Conservation (phyloP, 1,140 invertebrate species). For the Habropoda laboriosa region DNA sequence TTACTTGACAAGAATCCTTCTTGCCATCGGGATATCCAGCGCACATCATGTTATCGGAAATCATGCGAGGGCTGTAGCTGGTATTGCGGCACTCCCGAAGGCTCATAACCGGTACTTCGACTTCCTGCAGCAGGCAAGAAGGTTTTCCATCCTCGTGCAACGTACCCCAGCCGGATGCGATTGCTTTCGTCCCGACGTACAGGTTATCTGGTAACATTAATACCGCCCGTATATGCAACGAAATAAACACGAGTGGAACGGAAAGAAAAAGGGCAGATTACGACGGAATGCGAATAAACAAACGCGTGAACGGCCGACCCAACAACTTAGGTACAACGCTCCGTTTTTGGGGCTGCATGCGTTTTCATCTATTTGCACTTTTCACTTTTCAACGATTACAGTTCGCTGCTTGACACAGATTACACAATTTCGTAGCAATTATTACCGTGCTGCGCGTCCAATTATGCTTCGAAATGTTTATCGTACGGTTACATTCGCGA, state of each 20-base stretch:
- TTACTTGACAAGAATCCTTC: conserved; percentile 93
- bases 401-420: background rate
- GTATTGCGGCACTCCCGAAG: conserved; percentile 89
- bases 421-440: background rate
- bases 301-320: background rate
- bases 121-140: conserved; percentile 90
- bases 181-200: conserved; percentile 87
- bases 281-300: background rate
- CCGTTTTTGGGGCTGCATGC: background rate
- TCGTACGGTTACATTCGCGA: conserved; percentile 36
- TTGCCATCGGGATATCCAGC: conserved; percentile 90
- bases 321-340: background rate
- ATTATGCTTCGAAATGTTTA: conserved; percentile 13
- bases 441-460: background rate
- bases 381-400: too few species aligned
- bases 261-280: background rate
- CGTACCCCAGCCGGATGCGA: conserved; percentile 93
- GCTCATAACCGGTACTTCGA: conserved; percentile 91
- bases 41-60: conserved; percentile 93
- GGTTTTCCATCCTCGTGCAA: conserved; percentile 90
- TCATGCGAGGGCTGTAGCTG: conserved; percentile 89
- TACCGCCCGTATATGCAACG: conserved; percentile 3
- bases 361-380: conserved; percentile 22
- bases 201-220: conserved; percentile 82
- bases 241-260: too few species aligned